Evolutionary conservation across 2,113 vertebrate genomes (phyloP).

Genomic region (Etia nguti): DNA sequence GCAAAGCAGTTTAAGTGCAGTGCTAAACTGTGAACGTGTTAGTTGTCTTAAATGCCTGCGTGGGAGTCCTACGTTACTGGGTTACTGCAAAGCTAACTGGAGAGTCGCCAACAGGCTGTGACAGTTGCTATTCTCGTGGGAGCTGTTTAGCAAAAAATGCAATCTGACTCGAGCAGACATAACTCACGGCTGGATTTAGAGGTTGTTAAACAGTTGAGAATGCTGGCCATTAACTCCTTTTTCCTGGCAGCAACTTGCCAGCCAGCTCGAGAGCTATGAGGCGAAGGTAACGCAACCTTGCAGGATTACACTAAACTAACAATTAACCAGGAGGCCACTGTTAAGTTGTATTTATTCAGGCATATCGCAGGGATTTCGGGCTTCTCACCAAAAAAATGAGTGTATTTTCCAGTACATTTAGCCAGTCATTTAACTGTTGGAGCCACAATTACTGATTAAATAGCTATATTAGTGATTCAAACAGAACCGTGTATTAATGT

Average conservation of each 20-base stretch:
- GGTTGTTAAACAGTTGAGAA: background rate
- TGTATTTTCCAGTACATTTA: background rate
- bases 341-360: background rate
- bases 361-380: rapidly evolving
- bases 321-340: background rate
- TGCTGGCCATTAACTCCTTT: background rate
- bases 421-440: background rate
- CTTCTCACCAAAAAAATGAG: background rate
- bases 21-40: background rate
- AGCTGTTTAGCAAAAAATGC: background rate
- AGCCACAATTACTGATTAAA: background rate
- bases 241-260: background rate
- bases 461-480: background rate
- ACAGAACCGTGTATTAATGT: background rate
- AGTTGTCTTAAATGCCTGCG: background rate
- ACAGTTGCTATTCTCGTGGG: background rate
- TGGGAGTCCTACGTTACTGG: background rate
- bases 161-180: rapidly evolving
- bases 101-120: background rate
- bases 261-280: background rate
- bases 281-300: background rate
- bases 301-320: background rate
- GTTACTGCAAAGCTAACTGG: background rate
- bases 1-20: background rate
- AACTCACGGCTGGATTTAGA: background rate